phyloP scores from a whole-genome alignment of 2,888 invertebrate genomes.

The Tribolium freemani region DNA sequence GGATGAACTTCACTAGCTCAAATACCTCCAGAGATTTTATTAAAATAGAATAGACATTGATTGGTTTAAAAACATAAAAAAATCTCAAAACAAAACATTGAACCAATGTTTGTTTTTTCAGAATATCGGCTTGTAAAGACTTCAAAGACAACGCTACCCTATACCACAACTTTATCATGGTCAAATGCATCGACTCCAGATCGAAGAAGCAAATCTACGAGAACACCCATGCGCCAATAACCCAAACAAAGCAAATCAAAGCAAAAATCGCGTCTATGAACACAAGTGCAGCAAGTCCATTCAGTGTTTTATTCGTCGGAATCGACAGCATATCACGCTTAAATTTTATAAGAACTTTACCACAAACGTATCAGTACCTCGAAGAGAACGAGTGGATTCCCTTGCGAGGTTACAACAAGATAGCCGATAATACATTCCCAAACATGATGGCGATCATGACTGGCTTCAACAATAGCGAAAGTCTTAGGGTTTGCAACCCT shows the following conservation, averaged over 20 bases:
- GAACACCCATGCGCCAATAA: slow-evolving; percentile 71
- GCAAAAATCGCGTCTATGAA: slow-evolving; percentile 50
- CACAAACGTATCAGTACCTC: slow-evolving; percentile 77
- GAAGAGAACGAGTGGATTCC: slow-evolving; percentile 68
- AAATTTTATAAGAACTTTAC: slow-evolving; percentile 84
- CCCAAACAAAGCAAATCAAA: slow-evolving; percentile 55
- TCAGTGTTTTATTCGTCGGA: slow-evolving; percentile 82
- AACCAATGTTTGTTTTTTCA: slow-evolving; percentile 4
- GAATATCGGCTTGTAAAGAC: slow-evolving; percentile 64
- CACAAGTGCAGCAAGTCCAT: slow-evolving; percentile 45
- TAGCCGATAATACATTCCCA: slow-evolving; percentile 91
- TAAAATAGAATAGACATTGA: too few relatives aligned
- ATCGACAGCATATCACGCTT: slow-evolving; percentile 88
- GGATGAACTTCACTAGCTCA: too few relatives aligned
- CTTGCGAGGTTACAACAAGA: slow-evolving; percentile 70
- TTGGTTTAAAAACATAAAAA: too few relatives aligned
- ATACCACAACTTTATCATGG: slow-evolving; percentile 69
- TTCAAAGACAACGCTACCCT: slow-evolving; percentile 66
- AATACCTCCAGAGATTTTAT: too few relatives aligned
- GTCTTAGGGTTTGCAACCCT: slow-evolving; percentile 70
- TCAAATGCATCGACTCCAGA: slow-evolving; percentile 68
- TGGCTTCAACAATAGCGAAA: slow-evolving; percentile 60
- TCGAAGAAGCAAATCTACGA: slow-evolving; percentile 64
- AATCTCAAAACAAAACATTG: too few relatives aligned
- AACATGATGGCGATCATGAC: slow-evolving; percentile 88